Conservation (phyloP, 2,797 vertebrate species). For the Perodicticus potto region DNA sequence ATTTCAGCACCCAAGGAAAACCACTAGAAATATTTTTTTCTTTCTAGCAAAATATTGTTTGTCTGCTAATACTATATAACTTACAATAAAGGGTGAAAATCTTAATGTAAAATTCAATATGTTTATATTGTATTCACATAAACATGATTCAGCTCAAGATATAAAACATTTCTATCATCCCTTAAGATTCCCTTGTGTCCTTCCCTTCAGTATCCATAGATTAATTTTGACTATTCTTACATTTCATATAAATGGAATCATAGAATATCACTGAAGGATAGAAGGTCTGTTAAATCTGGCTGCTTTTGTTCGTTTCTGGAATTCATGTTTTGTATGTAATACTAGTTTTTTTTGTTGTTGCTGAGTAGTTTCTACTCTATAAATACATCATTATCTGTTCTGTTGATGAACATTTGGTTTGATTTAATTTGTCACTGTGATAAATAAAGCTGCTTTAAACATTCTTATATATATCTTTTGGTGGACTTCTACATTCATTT, state of each 20-base stretch:
- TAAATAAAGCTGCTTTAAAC: conserved; percentile 42
- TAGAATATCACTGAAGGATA: background rate
- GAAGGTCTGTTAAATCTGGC: background rate
- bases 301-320: background rate
- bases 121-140: background rate
- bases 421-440: background rate
- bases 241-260: background rate
- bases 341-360: background rate
- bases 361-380: background rate
- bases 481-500: background rate
- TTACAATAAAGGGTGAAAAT: conserved; percentile 53
- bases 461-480: background rate
- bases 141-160: conserved; percentile 48
- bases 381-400: background rate
- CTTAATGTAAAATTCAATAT: background rate
- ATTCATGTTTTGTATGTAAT: background rate
- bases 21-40: background rate
- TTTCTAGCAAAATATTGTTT: conserved; percentile 29
- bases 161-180: background rate
- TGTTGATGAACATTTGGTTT: conserved; percentile 27
- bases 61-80: conserved; percentile 6
- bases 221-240: background rate
- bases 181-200: background rate
- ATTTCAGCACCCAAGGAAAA: conserved; percentile 5
- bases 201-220: background rate